Evolutionary conservation across 2,797 vertebrate species (phyloP), one percentile per base, ranked within the genome.

Genomic region (Myotis planiceps): DNA sequence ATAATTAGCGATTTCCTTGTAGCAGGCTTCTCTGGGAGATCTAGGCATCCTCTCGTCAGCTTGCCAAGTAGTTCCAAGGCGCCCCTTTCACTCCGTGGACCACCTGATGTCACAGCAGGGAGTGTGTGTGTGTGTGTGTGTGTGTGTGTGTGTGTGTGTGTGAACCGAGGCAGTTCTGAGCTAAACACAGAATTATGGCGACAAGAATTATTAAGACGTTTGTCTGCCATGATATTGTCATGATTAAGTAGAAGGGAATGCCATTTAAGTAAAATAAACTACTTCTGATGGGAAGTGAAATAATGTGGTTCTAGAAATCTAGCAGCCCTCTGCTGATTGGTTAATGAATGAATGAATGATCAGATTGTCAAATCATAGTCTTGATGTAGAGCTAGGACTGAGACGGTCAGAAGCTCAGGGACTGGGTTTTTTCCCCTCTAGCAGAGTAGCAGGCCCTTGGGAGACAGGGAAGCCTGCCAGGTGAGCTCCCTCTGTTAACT

Each of bases 1-100:
- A 84, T 97, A 98, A 98, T 98, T 98, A 97, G 93, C 66, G 55
- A 89, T 97, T 98, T 98, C 90, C 97, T 96, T 96, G 90, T 74
- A 95, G 66, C 91, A 86, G 95, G 55, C 65, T 90, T 47, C 39
- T 45, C 84, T 95, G 96, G 95, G 95, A 98, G 98, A 98, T 94
- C 75, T 79, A 66, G 90, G 58, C 72, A 95, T 83, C 68, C 27
- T 96, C 87, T 66, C 88, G 76, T 95, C 87, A 84, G 82, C 23
- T 94, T 94, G 94, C 95, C 1, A 49, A 86, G 14, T 8, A 65
- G 65, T 93, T 66, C 37, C 69, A 63, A 85, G 65, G 0, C 9
- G 0, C 9, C 16, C 1, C 16, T 25, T 76, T 95, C 80, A 78
- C 49, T 76, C 78, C 18, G 2, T 12, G 58, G 47, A 66, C 25